Conservation (phyloP, 2,797 vertebrate species). For the Sorex maritimensis region DNA sequence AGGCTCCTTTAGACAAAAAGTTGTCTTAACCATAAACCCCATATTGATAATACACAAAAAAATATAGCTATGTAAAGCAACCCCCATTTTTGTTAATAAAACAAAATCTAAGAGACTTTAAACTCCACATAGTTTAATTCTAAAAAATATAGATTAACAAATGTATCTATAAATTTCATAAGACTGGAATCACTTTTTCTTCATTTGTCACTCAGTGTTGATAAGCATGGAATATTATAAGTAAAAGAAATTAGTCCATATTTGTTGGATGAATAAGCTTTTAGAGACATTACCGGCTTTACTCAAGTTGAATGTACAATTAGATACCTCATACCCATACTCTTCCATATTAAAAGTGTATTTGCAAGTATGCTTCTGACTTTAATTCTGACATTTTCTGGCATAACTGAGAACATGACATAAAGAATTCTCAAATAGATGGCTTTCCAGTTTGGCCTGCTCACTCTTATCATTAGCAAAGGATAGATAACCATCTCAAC, state of each 20-base stretch:
- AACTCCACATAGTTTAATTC: not conserved
- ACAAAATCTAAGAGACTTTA: not conserved
- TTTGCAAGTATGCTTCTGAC: not conserved
- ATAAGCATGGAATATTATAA: not conserved
- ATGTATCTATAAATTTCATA: not conserved
- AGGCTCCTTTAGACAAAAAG: not conserved
- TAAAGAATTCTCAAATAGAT: not conserved
- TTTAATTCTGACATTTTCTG: not conserved
- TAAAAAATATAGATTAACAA: not conserved
- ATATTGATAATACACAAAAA: not conserved
- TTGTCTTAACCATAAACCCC: not conserved
- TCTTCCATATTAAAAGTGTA: not conserved
- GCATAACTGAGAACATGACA: not conserved
- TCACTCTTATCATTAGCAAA: not conserved
- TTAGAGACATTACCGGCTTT: not conserved
- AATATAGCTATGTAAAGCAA: not conserved
- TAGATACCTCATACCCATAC: not conserved
- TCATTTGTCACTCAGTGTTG: not conserved
- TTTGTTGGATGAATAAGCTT: not conserved
- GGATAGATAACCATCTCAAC: not conserved
- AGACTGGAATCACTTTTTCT: not conserved
- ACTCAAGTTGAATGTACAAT: not conserved
- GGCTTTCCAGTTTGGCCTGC: not conserved
- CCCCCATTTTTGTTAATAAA: not conserved
- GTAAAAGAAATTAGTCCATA: not conserved